A percentile compares a stretch with the other conserved stretches of the same genome.
Evolutionary conservation across 2,888 invertebrate species (phyloP).

Genomic region (Alviniconcha strummeri): DNA sequence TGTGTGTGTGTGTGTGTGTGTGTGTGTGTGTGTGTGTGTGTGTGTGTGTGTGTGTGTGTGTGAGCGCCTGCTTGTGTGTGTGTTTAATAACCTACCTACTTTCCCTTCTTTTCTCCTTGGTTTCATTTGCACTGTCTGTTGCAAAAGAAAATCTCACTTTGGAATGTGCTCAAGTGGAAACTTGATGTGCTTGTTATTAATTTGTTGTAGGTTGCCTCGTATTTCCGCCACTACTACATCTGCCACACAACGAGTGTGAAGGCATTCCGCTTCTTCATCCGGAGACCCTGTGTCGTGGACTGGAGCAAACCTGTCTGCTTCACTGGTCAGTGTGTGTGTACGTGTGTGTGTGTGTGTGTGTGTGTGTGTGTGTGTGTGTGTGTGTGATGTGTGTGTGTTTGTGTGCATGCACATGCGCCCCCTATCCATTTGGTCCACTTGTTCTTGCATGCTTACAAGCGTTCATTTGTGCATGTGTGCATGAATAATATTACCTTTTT

Average conservation of each 20-base stretch:
- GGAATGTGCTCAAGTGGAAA: too few relatives aligned
- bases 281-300: constrained; percentile 63
- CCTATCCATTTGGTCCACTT: background rate
- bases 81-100: too few relatives aligned
- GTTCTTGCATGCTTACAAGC: background rate
- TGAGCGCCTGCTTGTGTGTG: too few relatives aligned
- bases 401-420: background rate
- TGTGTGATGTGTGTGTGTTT: constrained; percentile 5
- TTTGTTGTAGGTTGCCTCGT: constrained; percentile 53
- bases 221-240: constrained; percentile 61
- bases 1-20: too few relatives aligned
- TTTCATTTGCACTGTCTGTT: too few relatives aligned
- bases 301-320: constrained; percentile 62
- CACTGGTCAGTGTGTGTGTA: constrained; percentile 51
- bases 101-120: too few relatives aligned
- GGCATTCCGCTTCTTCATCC: constrained; percentile 63
- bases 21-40: too few relatives aligned
- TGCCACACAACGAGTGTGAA: constrained; percentile 62
- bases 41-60: too few relatives aligned
- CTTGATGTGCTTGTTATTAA: too few relatives aligned
- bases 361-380: constrained; percentile 2
- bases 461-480: background rate
- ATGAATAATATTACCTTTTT: background rate
- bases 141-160: too few relatives aligned
- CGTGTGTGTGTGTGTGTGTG: background rate